Percentiles rank a stretch among this genome's conserved stretches.
These are phyloP conservation scores for Eumerus sabulonum DNA, from an alignment of 2,888 invertebrate species.

Conservation along the genomic window DNA sequence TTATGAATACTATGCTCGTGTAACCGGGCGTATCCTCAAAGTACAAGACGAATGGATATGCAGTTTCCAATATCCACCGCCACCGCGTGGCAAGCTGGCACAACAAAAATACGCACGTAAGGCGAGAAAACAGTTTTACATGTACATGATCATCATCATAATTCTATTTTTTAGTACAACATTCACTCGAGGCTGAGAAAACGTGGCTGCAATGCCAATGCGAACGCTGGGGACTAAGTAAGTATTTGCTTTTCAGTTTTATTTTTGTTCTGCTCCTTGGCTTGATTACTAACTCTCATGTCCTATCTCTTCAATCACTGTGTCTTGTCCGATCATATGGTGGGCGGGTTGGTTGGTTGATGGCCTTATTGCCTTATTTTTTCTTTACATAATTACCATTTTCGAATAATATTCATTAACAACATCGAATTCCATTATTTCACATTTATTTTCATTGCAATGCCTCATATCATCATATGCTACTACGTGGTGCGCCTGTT, in stretches of 20 bases:
- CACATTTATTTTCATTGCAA: conserved; percentile 49
- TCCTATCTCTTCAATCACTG: conserved; percentile 28
- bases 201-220: conserved; percentile 94
- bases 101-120: conserved; percentile 85
- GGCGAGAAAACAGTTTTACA: conserved; percentile 70
- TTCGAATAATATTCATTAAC: conserved; percentile 53
- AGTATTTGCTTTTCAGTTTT: conserved; percentile 70
- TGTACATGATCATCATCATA: no score
- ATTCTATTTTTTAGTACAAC: conserved; percentile 83
- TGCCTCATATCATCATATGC: conserved; percentile 47
- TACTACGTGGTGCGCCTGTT: conserved; percentile 36
- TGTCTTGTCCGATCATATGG: conserved; percentile 18
- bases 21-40: conserved; percentile 93
- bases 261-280: conserved; percentile 3
- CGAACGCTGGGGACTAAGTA: conserved; percentile 88
- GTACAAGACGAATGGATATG: conserved; percentile 98
- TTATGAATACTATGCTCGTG: conserved; percentile 97
- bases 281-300: conserved; percentile 49
- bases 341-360: conserved; percentile 52
- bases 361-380: conserved; percentile 28
- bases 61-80: conserved; percentile 93
- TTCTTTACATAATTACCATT: conserved; percentile 31
- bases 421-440: conserved; percentile 57
- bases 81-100: conserved; percentile 82
- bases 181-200: conserved; percentile 92